Evolutionary conservation across 2,888 invertebrate genomes (phyloP), one percentile per base, ranked within the genome.

Genomic region (Venusia cambrica): DNA sequence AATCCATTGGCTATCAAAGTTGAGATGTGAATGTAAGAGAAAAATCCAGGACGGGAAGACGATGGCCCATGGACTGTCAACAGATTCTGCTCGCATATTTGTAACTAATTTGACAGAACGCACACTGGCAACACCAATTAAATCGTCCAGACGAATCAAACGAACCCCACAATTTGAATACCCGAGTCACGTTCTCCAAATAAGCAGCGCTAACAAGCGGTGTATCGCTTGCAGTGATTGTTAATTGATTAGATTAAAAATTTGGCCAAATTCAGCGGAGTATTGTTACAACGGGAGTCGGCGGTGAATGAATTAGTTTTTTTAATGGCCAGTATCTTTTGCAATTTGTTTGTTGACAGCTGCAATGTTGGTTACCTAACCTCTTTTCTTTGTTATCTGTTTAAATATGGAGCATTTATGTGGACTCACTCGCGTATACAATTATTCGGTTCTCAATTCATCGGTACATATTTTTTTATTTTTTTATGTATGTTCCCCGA

Each of bases 221-320:
- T 78, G 76, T 85, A 83, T 85, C 83, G 81, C 71, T 85, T 79
- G 80, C 84, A 76, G 81, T 88, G 88, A 88, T 88, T 88, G 87
- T 77, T 87, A 87, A 87, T 87, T 87, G 87, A 87, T 87, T 85
- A 73, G 79, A 87, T 88, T 88, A 85, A 83, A 85, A 87, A 83
- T 69, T 83, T 73, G 73, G 58, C 65, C 76, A 73, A 78, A 84
- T 77, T 73, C 75, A 37, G 22, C 64, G 57, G 68, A 63, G 72
- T 71, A 83, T 83, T 83, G 81, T 81, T 69, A 69, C 66, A 47
- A 50, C 68, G 68, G 75, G 74, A 62, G 41, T 44, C 31, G 58
- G 62, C 65, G 52, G 38, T 53, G 69, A 63, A 69, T 73, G 77
- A 76, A 85, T 81, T 81, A 76, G 54, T 6, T 31, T 42, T 76